A percentile compares a stretch with the other conserved stretches of the same genome.
These are phyloP conservation scores for Oryctolagus cuniculus DNA, from an alignment of 2,113 vertebrate species.

Conservation along the genomic window DNA sequence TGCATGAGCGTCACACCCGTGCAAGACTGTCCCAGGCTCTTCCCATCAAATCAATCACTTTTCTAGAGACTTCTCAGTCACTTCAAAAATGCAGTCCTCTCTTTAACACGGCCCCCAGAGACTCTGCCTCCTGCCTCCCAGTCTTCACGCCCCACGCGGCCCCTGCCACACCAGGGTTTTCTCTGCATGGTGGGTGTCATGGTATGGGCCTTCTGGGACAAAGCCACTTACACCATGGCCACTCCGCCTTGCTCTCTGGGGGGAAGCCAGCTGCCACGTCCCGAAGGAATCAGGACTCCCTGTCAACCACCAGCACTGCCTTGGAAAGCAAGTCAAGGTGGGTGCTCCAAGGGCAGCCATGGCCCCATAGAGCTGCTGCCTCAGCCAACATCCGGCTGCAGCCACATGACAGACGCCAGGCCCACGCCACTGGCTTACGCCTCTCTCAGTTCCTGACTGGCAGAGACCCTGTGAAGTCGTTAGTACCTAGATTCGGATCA, in stretches of 20 bases:
- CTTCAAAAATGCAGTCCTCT: background rate
- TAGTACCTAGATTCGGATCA: background rate
- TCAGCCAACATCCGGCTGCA: background rate
- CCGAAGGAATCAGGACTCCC: background rate
- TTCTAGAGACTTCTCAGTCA: background rate
- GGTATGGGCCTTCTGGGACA: background rate
- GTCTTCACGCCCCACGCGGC: background rate
- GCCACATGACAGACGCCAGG: background rate
- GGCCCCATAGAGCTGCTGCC: too few species aligned
- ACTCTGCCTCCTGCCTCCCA: background rate
- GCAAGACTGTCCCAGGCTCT: background rate
- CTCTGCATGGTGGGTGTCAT: background rate
- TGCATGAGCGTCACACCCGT: background rate
- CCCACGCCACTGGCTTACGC: background rate
- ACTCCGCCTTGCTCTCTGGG: background rate
- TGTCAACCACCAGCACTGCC: background rate
- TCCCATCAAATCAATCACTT: background rate
- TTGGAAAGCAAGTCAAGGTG: too few species aligned
- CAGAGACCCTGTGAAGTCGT: background rate
- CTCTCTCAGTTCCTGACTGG: background rate
- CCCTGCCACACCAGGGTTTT: background rate
- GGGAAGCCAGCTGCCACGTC: background rate
- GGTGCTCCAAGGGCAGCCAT: background rate
- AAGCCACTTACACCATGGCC: background rate
- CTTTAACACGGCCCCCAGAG: background rate